Evolutionary conservation across 35 echinoderm and acorn worm genomes (phyloP).

Genomic region (Chiridota heheva): DNA sequence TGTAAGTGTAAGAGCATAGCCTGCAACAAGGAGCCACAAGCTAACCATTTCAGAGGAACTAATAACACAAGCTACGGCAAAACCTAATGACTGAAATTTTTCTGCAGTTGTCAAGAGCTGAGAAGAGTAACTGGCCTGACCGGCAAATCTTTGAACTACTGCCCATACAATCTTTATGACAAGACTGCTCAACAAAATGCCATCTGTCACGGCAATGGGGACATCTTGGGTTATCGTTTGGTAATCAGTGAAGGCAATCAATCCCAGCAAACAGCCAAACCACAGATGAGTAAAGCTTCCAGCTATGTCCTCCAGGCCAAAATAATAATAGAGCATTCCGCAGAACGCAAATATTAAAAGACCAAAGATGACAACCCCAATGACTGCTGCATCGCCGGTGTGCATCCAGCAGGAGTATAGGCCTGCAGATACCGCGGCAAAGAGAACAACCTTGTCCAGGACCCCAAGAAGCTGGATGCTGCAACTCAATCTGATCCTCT

Average conservation of each 20-base stretch:
- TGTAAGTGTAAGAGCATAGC: constrained; percentile 63
- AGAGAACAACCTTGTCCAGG: constrained; percentile 63
- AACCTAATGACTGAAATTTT: constrained; percentile 78
- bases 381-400: constrained; percentile 53
- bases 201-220: constrained; percentile 53
- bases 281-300: constrained; percentile 80
- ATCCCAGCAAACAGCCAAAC: constrained; percentile 87
- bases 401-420: constrained; percentile 86
- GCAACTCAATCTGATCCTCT: constrained; percentile 49
- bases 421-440: constrained; percentile 67
- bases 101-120: constrained; percentile 66
- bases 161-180: constrained; percentile 70
- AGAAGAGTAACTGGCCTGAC: constrained; percentile 58
- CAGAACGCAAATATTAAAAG: constrained; percentile 81
- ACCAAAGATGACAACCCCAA: constrained; percentile 72
- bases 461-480: constrained; percentile 61
- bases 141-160: constrained; percentile 48
- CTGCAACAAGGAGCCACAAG: constrained; percentile 78
- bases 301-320: constrained; percentile 55
- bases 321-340: constrained; percentile 96
- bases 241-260: constrained; percentile 71
- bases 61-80: constrained; percentile 79
- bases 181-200: constrained; percentile 64
- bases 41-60: constrained; percentile 41
- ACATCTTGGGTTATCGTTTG: constrained; percentile 8